These are phyloP conservation scores for Albula glossodonta DNA, from an alignment of 2,113 vertebrate species.

Conservation along the genomic window DNA sequence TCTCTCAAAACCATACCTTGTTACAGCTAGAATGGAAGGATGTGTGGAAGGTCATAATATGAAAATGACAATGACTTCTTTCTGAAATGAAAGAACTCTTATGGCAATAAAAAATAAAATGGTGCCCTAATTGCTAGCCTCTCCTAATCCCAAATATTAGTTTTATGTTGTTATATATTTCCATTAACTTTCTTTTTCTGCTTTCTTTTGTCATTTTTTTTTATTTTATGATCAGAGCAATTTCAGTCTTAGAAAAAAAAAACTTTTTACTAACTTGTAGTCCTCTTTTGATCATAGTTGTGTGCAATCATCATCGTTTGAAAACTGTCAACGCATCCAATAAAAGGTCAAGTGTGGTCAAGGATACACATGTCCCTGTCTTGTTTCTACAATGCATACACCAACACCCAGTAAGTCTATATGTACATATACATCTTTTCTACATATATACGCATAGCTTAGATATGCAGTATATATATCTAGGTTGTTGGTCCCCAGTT, in stretches of 20 bases:
- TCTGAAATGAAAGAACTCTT: neutral
- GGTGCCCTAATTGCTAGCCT: neutral
- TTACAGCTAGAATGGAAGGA: neutral
- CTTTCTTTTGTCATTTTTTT: neutral
- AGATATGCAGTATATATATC: too few relatives aligned
- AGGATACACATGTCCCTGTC: slow-evolving; percentile 43
- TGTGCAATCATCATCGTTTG: slow-evolving; percentile 65
- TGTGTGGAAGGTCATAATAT: neutral
- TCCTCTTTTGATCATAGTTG: slow-evolving; percentile 68
- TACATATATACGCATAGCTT: too few relatives aligned
- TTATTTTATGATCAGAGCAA: neutral
- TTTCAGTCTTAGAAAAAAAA: slow-evolving; percentile 27
- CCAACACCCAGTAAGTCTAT: slow-evolving; percentile 5
- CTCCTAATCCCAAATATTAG: neutral
- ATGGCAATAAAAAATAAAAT: neutral
- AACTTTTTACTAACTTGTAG: slow-evolving; percentile 68
- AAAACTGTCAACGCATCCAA: slow-evolving; percentile 64
- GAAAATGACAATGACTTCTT: neutral
- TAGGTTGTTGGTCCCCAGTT: too few relatives aligned
- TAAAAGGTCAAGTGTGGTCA: slow-evolving; percentile 69
- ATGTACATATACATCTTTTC: neutral
- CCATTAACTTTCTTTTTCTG: slow-evolving; percentile 13
- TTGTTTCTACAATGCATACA: slow-evolving; percentile 1
- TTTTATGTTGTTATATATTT: slow-evolving; percentile 34
- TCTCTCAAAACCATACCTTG: neutral